A percentile compares a stretch with the other conserved stretches of the same genome.
phyloP scores from a whole-genome alignment of 2,888 invertebrate species.

The Romanomermis culicivorax region DNA sequence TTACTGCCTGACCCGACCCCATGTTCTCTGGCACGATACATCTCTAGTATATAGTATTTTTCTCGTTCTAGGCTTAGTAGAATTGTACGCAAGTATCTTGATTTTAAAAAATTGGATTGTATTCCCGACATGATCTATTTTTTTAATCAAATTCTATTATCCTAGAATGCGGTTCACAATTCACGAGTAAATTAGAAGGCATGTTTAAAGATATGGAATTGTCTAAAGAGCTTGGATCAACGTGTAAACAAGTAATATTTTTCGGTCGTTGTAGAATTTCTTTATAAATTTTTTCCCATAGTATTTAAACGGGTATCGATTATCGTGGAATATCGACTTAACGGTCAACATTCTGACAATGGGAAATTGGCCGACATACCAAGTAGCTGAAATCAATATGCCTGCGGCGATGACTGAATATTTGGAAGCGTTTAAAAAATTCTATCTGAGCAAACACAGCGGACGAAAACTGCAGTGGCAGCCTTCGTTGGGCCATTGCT shows the following conservation, averaged over 20 bases:
- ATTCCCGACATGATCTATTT: no score
- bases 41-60: no score
- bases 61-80: no score
- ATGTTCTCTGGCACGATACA: no score
- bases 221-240: constrained; percentile 69
- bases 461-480: constrained; percentile 97
- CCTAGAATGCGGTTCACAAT: constrained; percentile 84
- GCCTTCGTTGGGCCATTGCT: constrained; percentile 89
- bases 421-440: constrained; percentile 85
- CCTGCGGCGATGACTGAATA: constrained; percentile 69
- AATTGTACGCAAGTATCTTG: no score
- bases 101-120: no score
- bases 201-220: constrained; percentile 99
- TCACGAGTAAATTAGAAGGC: constrained; percentile 92
- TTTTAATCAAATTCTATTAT: no score
- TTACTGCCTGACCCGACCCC: no score
- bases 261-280: no score
- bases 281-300: background rate
- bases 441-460: constrained; percentile 89
- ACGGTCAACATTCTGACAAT: constrained; percentile 87
- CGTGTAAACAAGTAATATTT: constrained; percentile 75
- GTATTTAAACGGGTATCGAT: background rate
- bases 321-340: constrained; percentile 44
- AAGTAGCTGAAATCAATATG: constrained; percentile 63
- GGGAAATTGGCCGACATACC: constrained; percentile 98